Evolutionary conservation across 2,113 vertebrate genomes (phyloP).

Genomic region (Pterophyllum scalare): DNA sequence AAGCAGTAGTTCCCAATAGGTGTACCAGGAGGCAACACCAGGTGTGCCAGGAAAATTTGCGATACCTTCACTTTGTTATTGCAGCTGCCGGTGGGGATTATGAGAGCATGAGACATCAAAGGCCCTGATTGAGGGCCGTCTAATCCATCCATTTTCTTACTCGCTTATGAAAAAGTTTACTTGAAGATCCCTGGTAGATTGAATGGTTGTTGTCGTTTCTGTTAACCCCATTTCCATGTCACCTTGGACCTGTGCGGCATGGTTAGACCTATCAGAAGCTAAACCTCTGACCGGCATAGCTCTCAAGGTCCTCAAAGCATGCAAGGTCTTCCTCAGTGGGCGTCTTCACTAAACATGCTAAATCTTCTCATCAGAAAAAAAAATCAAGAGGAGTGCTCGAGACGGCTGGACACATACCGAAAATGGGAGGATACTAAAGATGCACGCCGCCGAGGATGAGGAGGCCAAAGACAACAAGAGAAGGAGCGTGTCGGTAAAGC

Average conservation of each 20-base stretch:
- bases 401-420: background rate
- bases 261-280: background rate
- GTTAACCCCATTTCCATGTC: background rate
- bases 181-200: background rate
- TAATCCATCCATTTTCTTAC: background rate
- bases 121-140: background rate
- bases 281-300: background rate
- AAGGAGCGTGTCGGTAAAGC: background rate
- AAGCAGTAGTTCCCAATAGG: background rate
- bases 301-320: background rate
- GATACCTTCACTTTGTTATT: background rate
- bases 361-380: no score
- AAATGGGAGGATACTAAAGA: background rate
- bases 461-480: no score
- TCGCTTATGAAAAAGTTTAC: background rate
- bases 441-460: no score
- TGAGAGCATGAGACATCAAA: background rate
- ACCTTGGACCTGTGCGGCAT: background rate
- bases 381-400: no score
- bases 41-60: background rate
- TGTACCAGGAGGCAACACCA: background rate
- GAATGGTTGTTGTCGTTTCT: background rate
- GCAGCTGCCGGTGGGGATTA: background rate
- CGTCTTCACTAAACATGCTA: background rate
- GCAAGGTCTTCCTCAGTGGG: background rate